A percentile compares a stretch with the other conserved stretches of the same genome.
Conservation (phyloP, 2,888 invertebrate genomes). For the Sesia apiformis region DNA sequence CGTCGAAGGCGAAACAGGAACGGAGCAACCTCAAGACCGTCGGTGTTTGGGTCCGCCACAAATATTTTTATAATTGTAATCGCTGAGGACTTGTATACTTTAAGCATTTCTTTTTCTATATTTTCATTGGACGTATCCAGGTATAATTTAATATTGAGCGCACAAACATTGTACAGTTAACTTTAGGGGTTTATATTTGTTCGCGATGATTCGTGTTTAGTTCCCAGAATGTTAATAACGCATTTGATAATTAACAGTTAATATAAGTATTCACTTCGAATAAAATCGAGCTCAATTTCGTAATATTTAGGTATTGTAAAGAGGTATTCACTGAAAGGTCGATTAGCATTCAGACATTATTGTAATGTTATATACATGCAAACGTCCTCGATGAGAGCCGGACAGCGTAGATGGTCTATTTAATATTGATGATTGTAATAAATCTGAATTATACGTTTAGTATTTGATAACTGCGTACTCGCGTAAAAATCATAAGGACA, state of each 20-base stretch:
- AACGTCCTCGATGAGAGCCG: constrained; percentile 62
- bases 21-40: constrained; percentile 39
- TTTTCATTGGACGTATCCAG: constrained; percentile 21
- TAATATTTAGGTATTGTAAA: constrained; percentile 59
- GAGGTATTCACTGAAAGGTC: constrained; percentile 44
- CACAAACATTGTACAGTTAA: constrained; percentile 68
- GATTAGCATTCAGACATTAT: constrained; percentile 41
- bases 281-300: constrained; percentile 71
- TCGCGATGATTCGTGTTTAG: constrained; percentile 38
- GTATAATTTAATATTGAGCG: constrained; percentile 63
- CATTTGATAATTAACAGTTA: constrained; percentile 1
- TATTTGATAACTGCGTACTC: constrained; percentile 69
- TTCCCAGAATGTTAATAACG: constrained; percentile 24
- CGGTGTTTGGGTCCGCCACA: constrained; percentile 50
- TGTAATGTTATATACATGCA: constrained; percentile 41
- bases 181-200: constrained; percentile 41
- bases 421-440: constrained; percentile 41
- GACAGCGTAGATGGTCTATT: constrained; percentile 54
- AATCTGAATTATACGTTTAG: constrained; percentile 60
- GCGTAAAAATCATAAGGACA: constrained; percentile 72
- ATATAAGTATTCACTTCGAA: constrained; percentile 51
- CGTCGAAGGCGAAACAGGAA: constrained; percentile 47
- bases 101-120: neutral
- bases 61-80: constrained; percentile 66
- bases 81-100: constrained; percentile 21